A percentile compares a stretch with the other conserved stretches of the same genome.
phyloP scores from a whole-genome alignment of 2,888 invertebrate genomes.

The Xestia sexstrigata region DNA sequence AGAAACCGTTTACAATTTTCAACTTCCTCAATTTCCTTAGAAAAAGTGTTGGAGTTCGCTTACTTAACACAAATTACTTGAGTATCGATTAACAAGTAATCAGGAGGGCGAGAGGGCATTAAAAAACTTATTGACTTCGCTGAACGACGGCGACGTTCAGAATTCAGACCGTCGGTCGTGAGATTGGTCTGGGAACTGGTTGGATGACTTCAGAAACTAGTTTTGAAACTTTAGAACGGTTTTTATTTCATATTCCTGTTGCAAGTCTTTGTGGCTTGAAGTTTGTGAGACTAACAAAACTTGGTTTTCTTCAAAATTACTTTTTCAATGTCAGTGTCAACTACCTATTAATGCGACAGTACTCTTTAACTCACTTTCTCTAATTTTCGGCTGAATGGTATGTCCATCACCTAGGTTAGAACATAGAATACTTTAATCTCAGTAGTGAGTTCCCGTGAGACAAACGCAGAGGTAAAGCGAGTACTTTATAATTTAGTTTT shows the following conservation, averaged over 20 bases:
- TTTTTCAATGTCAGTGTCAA: background rate
- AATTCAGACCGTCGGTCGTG: constrained; percentile 14
- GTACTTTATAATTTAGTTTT: background rate
- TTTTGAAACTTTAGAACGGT: constrained; percentile 1
- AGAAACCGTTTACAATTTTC: constrained; percentile 30
- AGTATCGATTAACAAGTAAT: constrained; percentile 56
- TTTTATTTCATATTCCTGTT: constrained; percentile 15
- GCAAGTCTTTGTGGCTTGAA: background rate
- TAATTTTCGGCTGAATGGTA: background rate
- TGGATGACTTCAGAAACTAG: constrained; percentile 13
- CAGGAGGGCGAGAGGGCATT: constrained; percentile 41
- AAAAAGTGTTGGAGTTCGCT: constrained; percentile 33
- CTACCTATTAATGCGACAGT: background rate
- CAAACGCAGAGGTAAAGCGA: no score
- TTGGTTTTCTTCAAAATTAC: background rate
- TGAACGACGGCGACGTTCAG: constrained; percentile 50
- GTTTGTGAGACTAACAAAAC: background rate
- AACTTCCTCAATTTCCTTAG: constrained; percentile 24
- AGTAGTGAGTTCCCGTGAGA: background rate
- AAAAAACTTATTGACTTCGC: constrained; percentile 54
- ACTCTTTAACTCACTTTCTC: background rate
- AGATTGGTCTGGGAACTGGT: constrained; percentile 35
- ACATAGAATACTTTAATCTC: background rate
- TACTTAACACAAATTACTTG: constrained; percentile 54
- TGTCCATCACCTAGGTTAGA: background rate